Conservation (phyloP, 2,888 invertebrate species). For the Aricia artaxerxes region DNA sequence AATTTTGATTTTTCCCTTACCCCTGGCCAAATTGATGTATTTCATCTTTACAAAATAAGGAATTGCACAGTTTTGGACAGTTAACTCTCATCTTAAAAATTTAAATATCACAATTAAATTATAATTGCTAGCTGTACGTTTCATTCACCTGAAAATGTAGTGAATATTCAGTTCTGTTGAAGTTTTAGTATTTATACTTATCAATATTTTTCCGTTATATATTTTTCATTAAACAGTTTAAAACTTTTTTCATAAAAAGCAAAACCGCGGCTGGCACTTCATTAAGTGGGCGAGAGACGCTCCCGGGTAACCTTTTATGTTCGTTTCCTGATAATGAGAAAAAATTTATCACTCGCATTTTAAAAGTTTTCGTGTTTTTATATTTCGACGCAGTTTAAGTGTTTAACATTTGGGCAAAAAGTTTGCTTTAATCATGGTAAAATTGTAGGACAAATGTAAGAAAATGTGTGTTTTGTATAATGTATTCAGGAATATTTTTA, state of each 20-base stretch:
- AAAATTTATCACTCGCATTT: neutral
- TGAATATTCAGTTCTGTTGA: neutral
- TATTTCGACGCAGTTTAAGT: neutral
- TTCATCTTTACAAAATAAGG: too few species aligned
- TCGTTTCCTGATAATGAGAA: constrained; percentile 11
- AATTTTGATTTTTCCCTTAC: too few species aligned
- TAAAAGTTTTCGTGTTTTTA: neutral
- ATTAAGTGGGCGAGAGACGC: constrained; percentile 20
- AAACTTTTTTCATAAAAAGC: constrained; percentile 18
- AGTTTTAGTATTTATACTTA: neutral
- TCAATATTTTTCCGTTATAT: neutral
- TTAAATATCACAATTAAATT: too few species aligned
- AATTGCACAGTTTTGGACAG: too few species aligned
- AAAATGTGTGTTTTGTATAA: too few species aligned
- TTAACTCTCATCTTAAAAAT: too few species aligned
- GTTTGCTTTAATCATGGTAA: neutral
- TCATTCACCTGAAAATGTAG: neutral
- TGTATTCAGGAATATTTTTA: too few species aligned
- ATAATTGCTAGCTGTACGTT: too few species aligned
- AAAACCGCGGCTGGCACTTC: constrained; percentile 16
- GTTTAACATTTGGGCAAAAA: neutral
- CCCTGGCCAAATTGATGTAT: too few species aligned
- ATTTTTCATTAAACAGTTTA: neutral
- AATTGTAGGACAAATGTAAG: neutral
- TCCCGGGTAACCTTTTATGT: neutral